phyloP scores from a whole-genome alignment of 1,140 invertebrate genomes.

The Whitmania pigra region DNA sequence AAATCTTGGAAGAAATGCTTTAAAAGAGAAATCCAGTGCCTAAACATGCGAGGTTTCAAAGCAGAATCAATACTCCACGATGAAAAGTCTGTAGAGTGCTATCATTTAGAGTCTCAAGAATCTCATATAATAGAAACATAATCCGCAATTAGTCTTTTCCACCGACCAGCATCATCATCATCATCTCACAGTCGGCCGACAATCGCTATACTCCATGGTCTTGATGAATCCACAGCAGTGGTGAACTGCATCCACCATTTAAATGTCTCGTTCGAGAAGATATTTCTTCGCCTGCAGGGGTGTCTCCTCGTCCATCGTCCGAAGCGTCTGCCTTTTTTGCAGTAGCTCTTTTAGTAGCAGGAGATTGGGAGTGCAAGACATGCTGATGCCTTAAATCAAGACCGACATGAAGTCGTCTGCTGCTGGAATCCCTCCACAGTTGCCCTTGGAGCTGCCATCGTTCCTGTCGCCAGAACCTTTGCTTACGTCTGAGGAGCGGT shows the following conservation, averaged over 20 bases:
- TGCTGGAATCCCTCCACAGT: slow-evolving; percentile 64
- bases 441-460: slow-evolving; percentile 29
- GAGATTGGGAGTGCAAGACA: slow-evolving; percentile 86
- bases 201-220: slow-evolving; percentile 68
- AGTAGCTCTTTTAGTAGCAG: slow-evolving; percentile 89
- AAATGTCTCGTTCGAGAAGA: slow-evolving; percentile 64
- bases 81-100: too few relatives aligned
- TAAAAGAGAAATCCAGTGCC: too few relatives aligned
- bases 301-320: neutral
- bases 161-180: too few relatives aligned
- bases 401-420: slow-evolving; percentile 95
- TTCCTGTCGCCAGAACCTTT: neutral
- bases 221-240: slow-evolving; percentile 94
- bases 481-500: neutral
- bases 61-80: too few relatives aligned
- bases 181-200: too few relatives aligned
- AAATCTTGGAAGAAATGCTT: too few relatives aligned
- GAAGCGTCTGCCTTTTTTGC: slow-evolving; percentile 51
- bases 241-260: slow-evolving; percentile 99
- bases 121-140: too few relatives aligned
- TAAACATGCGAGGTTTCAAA: too few relatives aligned
- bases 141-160: too few relatives aligned
- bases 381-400: slow-evolving; percentile 87
- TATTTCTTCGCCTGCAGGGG: neutral
- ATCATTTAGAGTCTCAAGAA: too few relatives aligned